Base-by-base conservation (phyloP, 1,140 invertebrate genomes). In the Conopomorpha cramerella region DNA sequence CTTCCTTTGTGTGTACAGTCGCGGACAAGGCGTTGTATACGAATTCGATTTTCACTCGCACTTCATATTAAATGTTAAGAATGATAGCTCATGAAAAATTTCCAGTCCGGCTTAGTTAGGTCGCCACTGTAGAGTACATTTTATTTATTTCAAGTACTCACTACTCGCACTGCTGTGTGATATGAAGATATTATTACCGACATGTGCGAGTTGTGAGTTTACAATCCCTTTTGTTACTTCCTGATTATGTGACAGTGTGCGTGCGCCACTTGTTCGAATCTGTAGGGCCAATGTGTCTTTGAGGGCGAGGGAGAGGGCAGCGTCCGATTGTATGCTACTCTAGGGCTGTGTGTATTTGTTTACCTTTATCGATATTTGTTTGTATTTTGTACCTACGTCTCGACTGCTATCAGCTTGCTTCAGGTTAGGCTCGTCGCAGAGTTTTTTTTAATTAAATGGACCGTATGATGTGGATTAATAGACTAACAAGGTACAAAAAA, bases 171-270 rank as follows among this genome's bases (percentile, higher is more conserved):
- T 32, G 41, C 14, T 35, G 47, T 52, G 41, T 41, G 45, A 49
- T 43, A 62, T 42, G 55, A 68, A 63, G 63, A 61, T 62, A 68
- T 68, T 71, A 68, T 68, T 68, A 68, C 65, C 55, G 52, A 51
- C 52, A 51, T 73, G 66, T 53, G 60, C 57, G 51, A 62, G 62
- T 62, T 53, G 60, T 55, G 51, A 62, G 62, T 62, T 55, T 71
- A 71, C 70, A 67, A 71, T 71, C 64, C 70, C 61, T 53, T 68
- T 74, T 72, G 71, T 72, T n/a, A 72, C 71, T 76, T 76, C 71
- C 71, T 76, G 67, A 76, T 71, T 45, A 48, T 54, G 41, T 34
- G 46, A 34, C n/a, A 32, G 71, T 76, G 70, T 72, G 65, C 19
- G 71, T 72, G 56, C 62, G 65, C 64, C 67, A 76, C 71, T 76